Base-by-base conservation (phyloP, 2,113 vertebrate genomes). In the Leptosomus discolor region DNA sequence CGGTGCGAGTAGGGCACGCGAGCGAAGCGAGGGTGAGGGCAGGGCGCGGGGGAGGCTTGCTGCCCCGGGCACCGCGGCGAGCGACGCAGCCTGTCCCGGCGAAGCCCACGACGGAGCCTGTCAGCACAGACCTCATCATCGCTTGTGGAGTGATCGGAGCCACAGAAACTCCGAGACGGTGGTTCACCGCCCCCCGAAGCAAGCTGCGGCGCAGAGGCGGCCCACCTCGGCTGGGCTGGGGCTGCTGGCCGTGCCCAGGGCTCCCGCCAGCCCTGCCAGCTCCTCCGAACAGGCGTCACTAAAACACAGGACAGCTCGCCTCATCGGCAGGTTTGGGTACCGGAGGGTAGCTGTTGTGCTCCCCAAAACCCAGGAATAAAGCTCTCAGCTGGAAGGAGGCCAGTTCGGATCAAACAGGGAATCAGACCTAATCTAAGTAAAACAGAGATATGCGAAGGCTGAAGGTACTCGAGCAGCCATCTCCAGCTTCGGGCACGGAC, bases 1-100 rank as follows among this genome's bases (percentile, higher is more conserved):
- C 23, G 18, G 34, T 11, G 6, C 5, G 10, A 36, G 46, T 3
- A 13, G 15, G 0, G n/a, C n/a, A 8, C 0, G 2, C 7, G 12
- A 8, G 51, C 6, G 8, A 12, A 18, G 27, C 5, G 7, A 29
- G 41, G 18, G 41, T n/a, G n/a, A 41, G 61, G 26, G 36, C 11
- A 57, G 41, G 41, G 41, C 39, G 4, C 8, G 32, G 22, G 22
- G 46, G 23, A 30, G 57, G 16, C 14, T 14, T 8, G 34, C 27
- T 56, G 20, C 51, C 32, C 21, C 39, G 9, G 39, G 18, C 32
- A 5, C 41, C 24, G 3, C 8, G 2, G 54, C 3, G 11, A 76
- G 34, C 2, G 7, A 29, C 1, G 39, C 53, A 43, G 32, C 53
- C 23, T 5, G 39, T n/a, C 9, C 32, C 41, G 3, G 32, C 0